These are phyloP conservation scores for Drosophila gunungcola DNA, from an alignment of 1,140 invertebrate species.

Conservation along the genomic window DNA sequence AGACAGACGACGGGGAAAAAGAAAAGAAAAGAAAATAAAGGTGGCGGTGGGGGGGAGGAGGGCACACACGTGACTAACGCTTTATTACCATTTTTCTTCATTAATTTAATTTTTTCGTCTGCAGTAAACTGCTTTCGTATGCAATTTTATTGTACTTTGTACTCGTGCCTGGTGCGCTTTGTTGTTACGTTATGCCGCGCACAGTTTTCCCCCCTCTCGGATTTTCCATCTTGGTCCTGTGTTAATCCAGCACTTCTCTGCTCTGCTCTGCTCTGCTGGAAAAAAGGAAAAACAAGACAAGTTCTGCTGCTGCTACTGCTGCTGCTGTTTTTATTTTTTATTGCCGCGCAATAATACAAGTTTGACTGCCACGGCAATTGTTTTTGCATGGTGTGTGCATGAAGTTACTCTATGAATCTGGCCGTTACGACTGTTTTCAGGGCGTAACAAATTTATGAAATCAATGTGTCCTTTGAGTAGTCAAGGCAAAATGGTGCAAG, in stretches of 20 bases:
- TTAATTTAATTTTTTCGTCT: constrained; percentile 83
- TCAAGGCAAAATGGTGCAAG: no score
- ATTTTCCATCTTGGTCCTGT: constrained; percentile 40
- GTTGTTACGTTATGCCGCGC: constrained; percentile 68
- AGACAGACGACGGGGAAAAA: neutral
- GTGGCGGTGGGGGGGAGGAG: constrained; percentile 33
- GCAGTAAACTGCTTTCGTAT: constrained; percentile 82
- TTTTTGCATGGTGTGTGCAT: constrained; percentile 26
- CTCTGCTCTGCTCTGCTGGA: neutral
- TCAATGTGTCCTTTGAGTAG: no score
- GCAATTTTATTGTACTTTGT: constrained; percentile 82
- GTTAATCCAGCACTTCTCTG: constrained; percentile 35
- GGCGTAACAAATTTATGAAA: no score
- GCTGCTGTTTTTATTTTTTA: constrained; percentile 69
- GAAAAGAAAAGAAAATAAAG: constrained; percentile 5
- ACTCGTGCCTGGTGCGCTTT: constrained; percentile 79
- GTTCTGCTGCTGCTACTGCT: constrained; percentile 18
- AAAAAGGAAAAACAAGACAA: constrained; percentile 21
- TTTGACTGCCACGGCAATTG: constrained; percentile 54
- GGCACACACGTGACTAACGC: constrained; percentile 76
- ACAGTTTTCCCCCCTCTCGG: constrained; percentile 1
- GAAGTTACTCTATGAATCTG: constrained; percentile 17
- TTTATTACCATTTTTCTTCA: constrained; percentile 83
- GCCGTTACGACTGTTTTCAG: neutral
- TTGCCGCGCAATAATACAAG: constrained; percentile 79